These are phyloP conservation scores for Pungitius pungitius DNA, from an alignment of 2,113 vertebrate genomes.

Conservation along the genomic window DNA sequence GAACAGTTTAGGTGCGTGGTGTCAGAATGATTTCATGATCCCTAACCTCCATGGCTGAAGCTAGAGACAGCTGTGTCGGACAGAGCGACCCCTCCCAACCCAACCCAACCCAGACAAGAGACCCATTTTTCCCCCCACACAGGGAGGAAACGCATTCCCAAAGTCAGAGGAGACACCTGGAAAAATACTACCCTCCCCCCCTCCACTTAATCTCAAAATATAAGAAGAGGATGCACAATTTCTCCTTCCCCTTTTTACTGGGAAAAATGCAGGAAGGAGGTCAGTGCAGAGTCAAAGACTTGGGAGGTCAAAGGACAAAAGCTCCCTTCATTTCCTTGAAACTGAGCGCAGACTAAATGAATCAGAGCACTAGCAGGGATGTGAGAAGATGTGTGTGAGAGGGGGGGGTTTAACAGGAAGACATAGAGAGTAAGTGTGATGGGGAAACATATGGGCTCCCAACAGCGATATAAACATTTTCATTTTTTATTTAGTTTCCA, in stretches of 20 bases:
- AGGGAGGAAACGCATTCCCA: conserved; percentile 54
- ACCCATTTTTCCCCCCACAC: conserved; percentile 46
- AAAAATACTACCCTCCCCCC: conserved; percentile 68
- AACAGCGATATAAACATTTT: not conserved
- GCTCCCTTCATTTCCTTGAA: conserved; percentile 53
- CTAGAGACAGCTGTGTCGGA: conserved; percentile 57
- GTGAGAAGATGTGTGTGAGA: conserved; percentile 29
- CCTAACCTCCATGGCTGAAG: conserved; percentile 36
- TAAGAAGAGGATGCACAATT: conserved; percentile 49
- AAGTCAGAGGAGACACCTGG: conserved; percentile 74
- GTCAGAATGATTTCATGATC: conserved; percentile 27
- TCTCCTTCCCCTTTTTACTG: conserved; percentile 37
- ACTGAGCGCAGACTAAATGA: conserved; percentile 36
- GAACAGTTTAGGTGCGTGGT: not conserved
- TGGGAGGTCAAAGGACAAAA: conserved; percentile 55
- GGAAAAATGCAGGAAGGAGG: conserved; percentile 39
- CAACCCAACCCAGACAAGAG: conserved; percentile 40
- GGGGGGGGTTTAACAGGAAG: not conserved
- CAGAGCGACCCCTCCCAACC: conserved; percentile 51
- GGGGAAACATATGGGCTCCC: not conserved
- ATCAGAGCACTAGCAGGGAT: conserved; percentile 18
- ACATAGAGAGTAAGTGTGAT: conserved; percentile 15
- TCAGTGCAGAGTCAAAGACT: conserved; percentile 58
- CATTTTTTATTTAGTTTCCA: not conserved
- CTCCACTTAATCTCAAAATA: conserved; percentile 31